Conservation (phyloP, 2,888 invertebrate species). For the Ophraella communa region DNA sequence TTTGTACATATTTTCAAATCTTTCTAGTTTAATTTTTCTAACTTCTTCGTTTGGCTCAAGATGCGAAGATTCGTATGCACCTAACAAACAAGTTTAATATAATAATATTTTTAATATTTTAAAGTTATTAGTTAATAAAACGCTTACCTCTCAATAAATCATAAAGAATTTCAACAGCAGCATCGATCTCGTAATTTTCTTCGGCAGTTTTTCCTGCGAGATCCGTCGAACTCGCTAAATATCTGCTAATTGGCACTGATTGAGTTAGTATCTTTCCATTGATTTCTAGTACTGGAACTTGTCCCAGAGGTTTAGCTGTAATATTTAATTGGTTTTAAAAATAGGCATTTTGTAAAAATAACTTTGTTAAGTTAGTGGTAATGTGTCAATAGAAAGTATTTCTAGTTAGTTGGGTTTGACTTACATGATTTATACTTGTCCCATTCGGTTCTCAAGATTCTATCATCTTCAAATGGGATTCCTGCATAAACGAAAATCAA, state of each 20-base stretch:
- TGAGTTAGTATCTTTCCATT: conserved; percentile 69
- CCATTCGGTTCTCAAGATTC: conserved; percentile 22
- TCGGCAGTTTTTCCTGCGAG: conserved; percentile 64
- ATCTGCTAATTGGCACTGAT: conserved; percentile 66
- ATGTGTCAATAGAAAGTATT: too few relatives aligned
- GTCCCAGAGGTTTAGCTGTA: conserved; percentile 67
- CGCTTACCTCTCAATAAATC: conserved; percentile 18
- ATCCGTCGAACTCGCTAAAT: conserved; percentile 66
- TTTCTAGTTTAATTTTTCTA: not conserved
- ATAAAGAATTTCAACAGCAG: conserved; percentile 6
- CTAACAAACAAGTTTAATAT: not conserved
- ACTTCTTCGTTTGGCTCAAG: conserved; percentile 11
- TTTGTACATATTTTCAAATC: conserved; percentile 8
- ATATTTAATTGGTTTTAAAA: not conserved
- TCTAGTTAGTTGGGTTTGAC: not conserved
- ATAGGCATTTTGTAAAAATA: not conserved
- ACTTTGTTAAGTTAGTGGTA: too few relatives aligned
- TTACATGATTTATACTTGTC: conserved; percentile 29
- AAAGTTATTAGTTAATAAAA: not conserved
- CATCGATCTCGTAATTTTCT: conserved; percentile 55
- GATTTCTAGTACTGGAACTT: conserved; percentile 67
- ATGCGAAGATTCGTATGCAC: not conserved
- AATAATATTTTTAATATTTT: not conserved
- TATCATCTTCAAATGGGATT: conserved; percentile 27
- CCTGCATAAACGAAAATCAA: conserved; percentile 26